Base-by-base conservation (phyloP, 2,888 invertebrate genomes). In the Eristalis pertinax region DNA sequence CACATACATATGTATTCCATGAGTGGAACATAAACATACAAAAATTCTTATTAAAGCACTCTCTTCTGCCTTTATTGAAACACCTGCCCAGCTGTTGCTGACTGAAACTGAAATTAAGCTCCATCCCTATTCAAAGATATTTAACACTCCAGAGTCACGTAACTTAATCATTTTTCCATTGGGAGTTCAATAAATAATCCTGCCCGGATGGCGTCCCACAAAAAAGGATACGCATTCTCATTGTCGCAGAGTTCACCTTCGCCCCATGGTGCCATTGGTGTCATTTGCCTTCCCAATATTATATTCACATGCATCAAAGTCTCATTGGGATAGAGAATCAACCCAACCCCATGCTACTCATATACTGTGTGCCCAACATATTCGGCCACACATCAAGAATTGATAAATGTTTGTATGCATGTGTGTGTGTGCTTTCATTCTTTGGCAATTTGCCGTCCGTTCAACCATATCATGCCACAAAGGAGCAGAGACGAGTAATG, bases 121-220 rank as follows among this genome's bases (percentile, higher is more conserved):
- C 26, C 65, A 50, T 19, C 29, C 38, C 64, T 32, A 24, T 15
- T 65, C 19, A 29, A 58, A 56, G 62, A 83, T 19, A 83, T 83
- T 86, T 65, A 83, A 62, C 24, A 75, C 78, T 75, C 63, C 7
- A 63, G 32, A 67, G 78, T 86, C 83, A 86, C 83, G 86, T 86
- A 86, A 83, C 86, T 86, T 79, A 86, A 86, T 86, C 78, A 86
- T 86, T 79, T 83, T 73, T 63, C 78, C 86, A 67, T 62, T 67
- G 83, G 78, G 83, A 83, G 72, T 83, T 83, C 78, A 79, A 86
- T 86, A 86, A 86, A 86, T 86, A 83, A 83, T 79, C 60, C 63
- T 38, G 69, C 38, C 69, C 43, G 62, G 24, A 7, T 58, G 29
- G 50, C 11, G 43, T 10, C 24, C 26, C 26, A 60, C 26, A 65